Percentiles rank a stretch among this genome's conserved stretches.
phyloP scores from a whole-genome alignment of 2,113 vertebrate genomes.

The Arothron firmamentum region DNA sequence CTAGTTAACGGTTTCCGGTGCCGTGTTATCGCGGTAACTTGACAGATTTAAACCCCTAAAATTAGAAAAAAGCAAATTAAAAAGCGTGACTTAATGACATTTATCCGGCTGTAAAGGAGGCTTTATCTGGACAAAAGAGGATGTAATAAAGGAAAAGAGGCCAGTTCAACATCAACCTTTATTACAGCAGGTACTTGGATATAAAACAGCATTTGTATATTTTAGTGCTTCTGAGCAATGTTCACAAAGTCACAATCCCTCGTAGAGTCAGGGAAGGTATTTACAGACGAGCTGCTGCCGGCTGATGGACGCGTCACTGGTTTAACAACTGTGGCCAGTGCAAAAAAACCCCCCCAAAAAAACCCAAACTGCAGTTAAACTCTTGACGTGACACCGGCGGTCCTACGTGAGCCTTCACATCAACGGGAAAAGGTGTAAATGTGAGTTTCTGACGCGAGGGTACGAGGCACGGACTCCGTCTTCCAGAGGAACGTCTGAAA shows the following conservation, averaged over 20 bases:
- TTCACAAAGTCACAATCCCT: conserved; percentile 41
- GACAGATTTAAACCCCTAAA: background rate
- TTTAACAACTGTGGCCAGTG: conserved; percentile 48
- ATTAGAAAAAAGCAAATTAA: background rate
- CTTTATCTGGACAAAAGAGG: background rate
- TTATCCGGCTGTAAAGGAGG: too few species aligned
- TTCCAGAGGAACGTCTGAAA: background rate
- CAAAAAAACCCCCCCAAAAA: conserved; percentile 40
- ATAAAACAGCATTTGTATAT: conserved; percentile 51
- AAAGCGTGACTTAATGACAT: background rate
- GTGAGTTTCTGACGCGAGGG: background rate
- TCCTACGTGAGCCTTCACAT: background rate
- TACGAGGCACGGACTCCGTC: background rate
- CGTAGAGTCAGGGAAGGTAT: conserved; percentile 45
- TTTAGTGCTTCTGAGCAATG: conserved; percentile 43
- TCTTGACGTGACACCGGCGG: background rate
- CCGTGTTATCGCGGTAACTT: background rate
- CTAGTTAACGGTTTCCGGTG: background rate
- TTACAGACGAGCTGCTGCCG: conserved; percentile 42
- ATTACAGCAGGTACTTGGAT: conserved; percentile 40
- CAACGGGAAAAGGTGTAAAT: background rate
- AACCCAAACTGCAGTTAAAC: conserved; percentile 6
- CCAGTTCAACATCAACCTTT: conserved; percentile 39
- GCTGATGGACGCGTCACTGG: conserved; percentile 1
- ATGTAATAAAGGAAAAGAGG: background rate